phyloP scores from a whole-genome alignment of 2,888 invertebrate genomes.

The Cryptocephalus moraei region DNA sequence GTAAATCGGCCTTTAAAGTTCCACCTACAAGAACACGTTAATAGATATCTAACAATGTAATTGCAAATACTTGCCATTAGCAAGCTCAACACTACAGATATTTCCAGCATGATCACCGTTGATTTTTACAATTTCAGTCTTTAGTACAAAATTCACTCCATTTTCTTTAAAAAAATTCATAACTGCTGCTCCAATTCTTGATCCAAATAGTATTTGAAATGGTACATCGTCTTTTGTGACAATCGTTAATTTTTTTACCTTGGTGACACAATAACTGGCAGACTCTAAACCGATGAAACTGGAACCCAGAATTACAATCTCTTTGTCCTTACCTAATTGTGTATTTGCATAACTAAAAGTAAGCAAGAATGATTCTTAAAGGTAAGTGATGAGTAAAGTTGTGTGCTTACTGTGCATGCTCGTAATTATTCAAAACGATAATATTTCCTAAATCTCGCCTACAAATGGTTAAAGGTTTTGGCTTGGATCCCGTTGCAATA shows the following conservation, averaged over 20 bases:
- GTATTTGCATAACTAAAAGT: slow-evolving; percentile 43
- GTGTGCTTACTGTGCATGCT: slow-evolving; percentile 48
- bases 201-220: slow-evolving; percentile 66
- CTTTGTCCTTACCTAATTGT: slow-evolving; percentile 51
- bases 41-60: no score
- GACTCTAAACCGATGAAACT: slow-evolving; percentile 92
- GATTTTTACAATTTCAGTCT: slow-evolving; percentile 49
- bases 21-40: slow-evolving; percentile 19
- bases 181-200: slow-evolving; percentile 64
- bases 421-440: slow-evolving; percentile 61
- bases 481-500: slow-evolving; percentile 74
- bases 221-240: slow-evolving; percentile 55
- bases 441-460: slow-evolving; percentile 57
- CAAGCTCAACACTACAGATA: slow-evolving; percentile 58
- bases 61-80: slow-evolving; percentile 43
- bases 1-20: slow-evolving; percentile 65
- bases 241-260: slow-evolving; percentile 71
- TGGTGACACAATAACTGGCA: slow-evolving; percentile 65
- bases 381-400: no score
- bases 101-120: slow-evolving; percentile 46
- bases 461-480: slow-evolving; percentile 55
- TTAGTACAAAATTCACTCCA: slow-evolving; percentile 58
- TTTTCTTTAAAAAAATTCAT: slow-evolving; percentile 64
- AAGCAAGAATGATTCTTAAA: background rate
- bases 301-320: slow-evolving; percentile 79